Percentiles rank a stretch among this genome's conserved stretches.
These are phyloP conservation scores for Drosophila atripex DNA, from an alignment of 2,888 invertebrate species.

Conservation along the genomic window DNA sequence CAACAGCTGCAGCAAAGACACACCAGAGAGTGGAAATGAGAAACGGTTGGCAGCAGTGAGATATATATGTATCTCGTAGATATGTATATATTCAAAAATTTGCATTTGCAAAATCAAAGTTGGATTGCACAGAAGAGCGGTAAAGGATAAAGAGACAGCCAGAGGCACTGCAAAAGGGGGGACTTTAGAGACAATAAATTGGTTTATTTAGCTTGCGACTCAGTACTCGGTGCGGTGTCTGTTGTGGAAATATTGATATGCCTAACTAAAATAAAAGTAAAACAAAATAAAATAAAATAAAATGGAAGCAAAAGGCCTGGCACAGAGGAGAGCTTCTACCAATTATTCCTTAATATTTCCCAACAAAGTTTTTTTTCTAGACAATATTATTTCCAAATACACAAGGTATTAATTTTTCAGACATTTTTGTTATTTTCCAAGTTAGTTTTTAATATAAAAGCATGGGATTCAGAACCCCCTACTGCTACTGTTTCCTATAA, in stretches of 20 bases:
- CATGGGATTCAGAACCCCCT: not conserved
- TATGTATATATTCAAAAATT: constrained; percentile 33
- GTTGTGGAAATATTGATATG: constrained; percentile 23
- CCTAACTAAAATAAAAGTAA: constrained; percentile 3
- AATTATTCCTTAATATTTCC: too few relatives aligned
- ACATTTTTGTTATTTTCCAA: too few relatives aligned
- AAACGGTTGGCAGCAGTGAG: constrained; percentile 26
- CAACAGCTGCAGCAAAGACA: constrained; percentile 42
- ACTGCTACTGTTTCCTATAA: not conserved
- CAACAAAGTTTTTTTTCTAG: too few relatives aligned
- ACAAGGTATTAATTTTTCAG: too few relatives aligned
- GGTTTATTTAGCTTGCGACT: constrained; percentile 27
- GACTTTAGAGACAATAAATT: constrained; percentile 26
- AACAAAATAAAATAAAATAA: not conserved
- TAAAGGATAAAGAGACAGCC: not conserved
- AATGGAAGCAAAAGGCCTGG: too few relatives aligned
- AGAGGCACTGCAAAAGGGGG: constrained; percentile 30
- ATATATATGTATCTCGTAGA: constrained; percentile 11
- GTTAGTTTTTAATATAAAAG: too few relatives aligned
- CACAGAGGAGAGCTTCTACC: constrained; percentile 3
- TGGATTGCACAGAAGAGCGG: constrained; percentile 21
- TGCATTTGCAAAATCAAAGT: constrained; percentile 44
- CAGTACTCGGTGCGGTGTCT: constrained; percentile 9
- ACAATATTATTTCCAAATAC: too few relatives aligned
- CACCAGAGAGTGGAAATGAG: constrained; percentile 8